These are phyloP conservation scores for Linyphia triangularis DNA, from an alignment of 2,888 invertebrate species.

Conservation along the genomic window DNA sequence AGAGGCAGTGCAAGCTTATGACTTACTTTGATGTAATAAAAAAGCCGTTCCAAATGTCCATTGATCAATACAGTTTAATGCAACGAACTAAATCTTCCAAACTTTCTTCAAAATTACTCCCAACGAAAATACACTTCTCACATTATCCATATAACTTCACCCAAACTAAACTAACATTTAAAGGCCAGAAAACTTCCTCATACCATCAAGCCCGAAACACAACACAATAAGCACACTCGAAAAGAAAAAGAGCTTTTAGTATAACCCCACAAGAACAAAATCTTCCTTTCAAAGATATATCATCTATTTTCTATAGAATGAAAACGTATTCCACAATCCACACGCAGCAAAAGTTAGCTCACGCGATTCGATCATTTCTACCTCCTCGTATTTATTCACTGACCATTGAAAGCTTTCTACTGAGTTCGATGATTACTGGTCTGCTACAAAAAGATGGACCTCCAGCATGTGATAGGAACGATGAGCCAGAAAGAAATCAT, in stretches of 20 bases:
- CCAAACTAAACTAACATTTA: background rate
- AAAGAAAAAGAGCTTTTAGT: background rate
- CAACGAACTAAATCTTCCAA: too few species aligned
- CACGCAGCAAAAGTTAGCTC: constrained; percentile 31
- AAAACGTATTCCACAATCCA: background rate
- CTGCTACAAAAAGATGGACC: background rate
- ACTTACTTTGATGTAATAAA: too few species aligned
- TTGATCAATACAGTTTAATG: too few species aligned
- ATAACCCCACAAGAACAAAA: background rate
- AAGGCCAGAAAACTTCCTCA: background rate
- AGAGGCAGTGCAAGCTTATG: too few species aligned
- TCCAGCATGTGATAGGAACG: background rate
- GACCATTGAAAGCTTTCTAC: constrained; percentile 24
- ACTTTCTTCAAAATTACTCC: background rate
- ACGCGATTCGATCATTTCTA: constrained; percentile 56
- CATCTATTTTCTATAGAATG: background rate
- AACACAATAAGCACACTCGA: background rate
- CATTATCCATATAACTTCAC: background rate
- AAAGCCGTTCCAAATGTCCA: too few species aligned
- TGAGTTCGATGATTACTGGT: constrained; percentile 5
- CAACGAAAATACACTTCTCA: background rate
- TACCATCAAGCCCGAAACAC: background rate
- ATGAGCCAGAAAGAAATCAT: constrained; percentile 5
- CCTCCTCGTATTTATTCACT: constrained; percentile 1
- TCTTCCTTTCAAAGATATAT: background rate